Base-by-base conservation (phyloP, 2,113 vertebrate species). In the Xiphophorus maculatus region DNA sequence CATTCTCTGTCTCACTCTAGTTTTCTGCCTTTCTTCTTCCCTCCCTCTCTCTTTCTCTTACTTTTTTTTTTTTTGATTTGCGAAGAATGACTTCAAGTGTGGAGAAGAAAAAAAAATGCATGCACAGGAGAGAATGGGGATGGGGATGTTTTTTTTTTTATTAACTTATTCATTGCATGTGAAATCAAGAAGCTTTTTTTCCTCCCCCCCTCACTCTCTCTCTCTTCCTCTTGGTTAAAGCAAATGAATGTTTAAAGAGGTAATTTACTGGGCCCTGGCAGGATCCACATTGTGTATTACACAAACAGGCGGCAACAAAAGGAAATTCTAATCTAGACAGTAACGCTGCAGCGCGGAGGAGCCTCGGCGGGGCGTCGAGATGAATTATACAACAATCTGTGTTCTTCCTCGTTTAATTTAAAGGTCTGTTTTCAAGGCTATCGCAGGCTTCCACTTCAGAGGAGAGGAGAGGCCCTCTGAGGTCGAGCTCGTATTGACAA, bases 121-220 rank as follows among this genome's bases (percentile, higher is more conserved):
- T 90, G 81, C 86, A 90, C 84, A 88, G 82, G 82, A 81, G 81
- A 82, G 84, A 66, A 79, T 71, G 72, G 84, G 63, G 35, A 37
- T 1, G 44, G 63, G 79, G 69, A 69, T 87, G 79, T 88, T 79
- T 93, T 95, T 94, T 94, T 93, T 95, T 94, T 94, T 93, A 95
- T 94, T 94, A 93, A 94, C 93, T 93, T 93, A 94, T 95, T 95
- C 91, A 94, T 94, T 93, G 92, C 94, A 91, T 94, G 92, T 87
- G 90, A 94, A 94, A 94, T 94, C 92, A 94, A 93, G 87, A 91
- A 90, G 30, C 63, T 90, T 91, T 30, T 90, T 58, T 88, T 77
- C 67, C 85, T 62, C 71, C 63, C 68, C 72, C 74, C 37, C 84
- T 69, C 63, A 69, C 54, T 42, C 76, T 64, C 74, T 76, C 37